These are phyloP conservation scores for Pachymerium ferrugineum DNA, from an alignment of 2,888 invertebrate species.

Conservation along the genomic window DNA sequence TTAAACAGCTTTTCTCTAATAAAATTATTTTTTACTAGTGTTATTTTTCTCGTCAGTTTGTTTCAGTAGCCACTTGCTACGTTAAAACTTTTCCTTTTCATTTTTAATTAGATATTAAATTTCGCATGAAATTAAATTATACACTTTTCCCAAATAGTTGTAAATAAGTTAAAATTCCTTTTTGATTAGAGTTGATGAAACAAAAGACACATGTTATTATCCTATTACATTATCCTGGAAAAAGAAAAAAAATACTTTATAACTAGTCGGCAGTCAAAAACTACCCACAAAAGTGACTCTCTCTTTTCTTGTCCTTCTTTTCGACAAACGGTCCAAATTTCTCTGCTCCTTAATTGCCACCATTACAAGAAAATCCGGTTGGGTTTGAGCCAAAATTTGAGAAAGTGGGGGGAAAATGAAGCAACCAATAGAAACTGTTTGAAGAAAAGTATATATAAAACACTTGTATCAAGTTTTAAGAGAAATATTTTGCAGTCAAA, in stretches of 20 bases:
- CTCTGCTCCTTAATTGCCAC: not conserved
- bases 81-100: too few relatives aligned
- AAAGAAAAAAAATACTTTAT: too few relatives aligned
- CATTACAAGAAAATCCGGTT: not conserved
- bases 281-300: not conserved
- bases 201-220: not conserved
- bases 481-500: too few relatives aligned
- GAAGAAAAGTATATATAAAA: not conserved
- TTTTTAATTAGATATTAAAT: too few relatives aligned
- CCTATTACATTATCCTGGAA: conserved; percentile 1
- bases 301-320: not conserved
- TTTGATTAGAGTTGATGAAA: not conserved
- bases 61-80: too few relatives aligned
- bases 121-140: not conserved
- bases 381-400: not conserved
- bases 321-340: too few relatives aligned
- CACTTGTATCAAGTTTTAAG: too few relatives aligned
- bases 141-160: not conserved
- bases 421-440: not conserved
- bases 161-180: not conserved
- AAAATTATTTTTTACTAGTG: too few relatives aligned
- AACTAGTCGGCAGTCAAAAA: not conserved
- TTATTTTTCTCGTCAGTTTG: too few relatives aligned
- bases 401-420: not conserved
- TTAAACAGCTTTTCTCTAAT: too few relatives aligned